Base-by-base conservation (phyloP, 2,888 invertebrate species). In the Spialia ferax region DNA sequence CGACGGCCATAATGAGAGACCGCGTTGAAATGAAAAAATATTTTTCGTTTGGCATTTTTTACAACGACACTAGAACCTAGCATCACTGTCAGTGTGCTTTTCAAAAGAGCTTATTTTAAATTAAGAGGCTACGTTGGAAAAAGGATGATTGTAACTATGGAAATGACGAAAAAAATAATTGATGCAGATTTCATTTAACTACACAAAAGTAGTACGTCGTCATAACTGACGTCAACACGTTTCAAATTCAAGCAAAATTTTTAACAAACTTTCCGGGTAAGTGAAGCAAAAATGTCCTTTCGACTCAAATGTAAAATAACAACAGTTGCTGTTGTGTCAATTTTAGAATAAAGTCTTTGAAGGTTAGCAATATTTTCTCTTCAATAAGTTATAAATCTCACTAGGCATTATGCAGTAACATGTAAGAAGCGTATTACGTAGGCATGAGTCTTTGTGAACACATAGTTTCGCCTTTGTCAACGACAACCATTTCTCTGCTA, bases 1-100 rank as follows among this genome's bases (percentile, higher is more conserved):
- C 42, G 54, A 54, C 29, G 18, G 52, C 52, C 42, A 23, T 66
- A 66, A 66, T 66, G 65, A 66, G 57, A 60, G 32, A 60, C 42
- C 42, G 42, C 20, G 42, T 20, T 22, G 18, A 52, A 63, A 63
- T 18, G 48, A 54, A 63, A 63, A 63, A 45, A 55, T 52, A 63
- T 42, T 23, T 32, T 56, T 56, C 52, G 54, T 23, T 54, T 38
- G 18, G 26, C 23, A n/a, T 35, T 38, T 23, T 42, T 23, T 38
- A 52, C 62, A 54, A 35, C 52, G 23, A 52, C n/a, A 32, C 38
- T 38, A 38, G 13, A 38, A n/a, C 38, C 8, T 42, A 22, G 42
- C 35, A 22, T 38, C 22, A n/a, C 20, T 26, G 29, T 54, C 10
- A 54, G 52, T 23, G 52, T n/a, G 7, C 54, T 29, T 26, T 23